phyloP scores from a whole-genome alignment of 1,140 invertebrate species.

The Telenomus remus region DNA sequence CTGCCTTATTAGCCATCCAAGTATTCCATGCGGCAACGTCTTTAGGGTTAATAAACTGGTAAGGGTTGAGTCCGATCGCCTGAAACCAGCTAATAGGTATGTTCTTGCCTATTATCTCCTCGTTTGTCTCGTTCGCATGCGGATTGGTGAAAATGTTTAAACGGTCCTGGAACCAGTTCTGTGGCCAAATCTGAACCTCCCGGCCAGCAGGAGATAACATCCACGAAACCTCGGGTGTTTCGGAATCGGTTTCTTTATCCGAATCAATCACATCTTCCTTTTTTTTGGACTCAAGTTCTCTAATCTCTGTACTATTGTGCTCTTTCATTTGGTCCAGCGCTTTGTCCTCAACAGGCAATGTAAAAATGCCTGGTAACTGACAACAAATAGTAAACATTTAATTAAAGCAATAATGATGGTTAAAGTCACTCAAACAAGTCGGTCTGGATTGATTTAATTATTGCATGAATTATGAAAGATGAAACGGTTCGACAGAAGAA shows the following conservation, averaged over 20 bases:
- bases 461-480: no score
- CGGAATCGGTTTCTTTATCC: constrained; percentile 15
- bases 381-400: constrained; percentile 1
- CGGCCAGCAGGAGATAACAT: constrained; percentile 52
- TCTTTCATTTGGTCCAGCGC: no score
- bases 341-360: constrained; percentile 7
- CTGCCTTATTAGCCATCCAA: constrained; percentile 69
- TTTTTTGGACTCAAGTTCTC: constrained; percentile 28
- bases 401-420: no score
- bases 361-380: constrained; percentile 21
- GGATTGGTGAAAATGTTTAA: constrained; percentile 48
- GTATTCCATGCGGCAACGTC: constrained; percentile 68
- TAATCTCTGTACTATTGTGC: not conserved
- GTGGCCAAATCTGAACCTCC: constrained; percentile 61
- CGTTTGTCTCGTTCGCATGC: constrained; percentile 35
- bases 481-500: no score
- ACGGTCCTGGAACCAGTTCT: constrained; percentile 59
- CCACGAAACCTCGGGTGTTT: constrained; percentile 29
- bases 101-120: constrained; percentile 56
- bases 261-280: constrained; percentile 1
- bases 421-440: no score
- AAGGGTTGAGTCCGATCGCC: constrained; percentile 51
- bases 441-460: no score
- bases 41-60: constrained; percentile 60
- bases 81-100: constrained; percentile 56